A percentile compares a stretch with the other conserved stretches of the same genome.
phyloP scores from a whole-genome alignment of 2,888 invertebrate genomes.

The Timema podura region DNA sequence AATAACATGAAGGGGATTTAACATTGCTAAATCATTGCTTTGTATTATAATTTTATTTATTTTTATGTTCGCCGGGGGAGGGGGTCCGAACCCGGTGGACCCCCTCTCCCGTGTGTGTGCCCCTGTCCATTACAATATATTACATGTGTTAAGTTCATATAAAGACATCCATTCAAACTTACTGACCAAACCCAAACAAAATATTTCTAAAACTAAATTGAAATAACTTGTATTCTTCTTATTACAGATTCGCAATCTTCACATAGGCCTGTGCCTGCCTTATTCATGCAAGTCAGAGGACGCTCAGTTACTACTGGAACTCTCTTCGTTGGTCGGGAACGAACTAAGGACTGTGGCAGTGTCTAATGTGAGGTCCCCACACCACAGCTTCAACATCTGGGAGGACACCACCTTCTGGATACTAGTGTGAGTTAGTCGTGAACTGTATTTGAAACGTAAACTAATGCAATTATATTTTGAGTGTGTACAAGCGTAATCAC shows the following conservation, averaged over 20 bases:
- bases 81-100: no score
- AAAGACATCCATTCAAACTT: no score
- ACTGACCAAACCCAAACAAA: no score
- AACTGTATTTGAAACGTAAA: neutral
- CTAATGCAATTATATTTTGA: neutral
- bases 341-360: slow-evolving; percentile 41
- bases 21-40: no score
- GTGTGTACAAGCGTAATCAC: neutral
- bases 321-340: slow-evolving; percentile 30
- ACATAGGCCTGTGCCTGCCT: slow-evolving; percentile 74
- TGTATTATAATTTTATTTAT: no score
- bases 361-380: slow-evolving; percentile 64
- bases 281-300: slow-evolving; percentile 60
- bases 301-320: slow-evolving; percentile 53
- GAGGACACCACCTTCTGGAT: slow-evolving; percentile 68
- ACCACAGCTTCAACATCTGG: slow-evolving; percentile 59
- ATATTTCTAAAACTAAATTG: no score
- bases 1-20: no score
- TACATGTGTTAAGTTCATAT: no score
- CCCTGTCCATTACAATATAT: no score
- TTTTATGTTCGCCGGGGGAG: no score
- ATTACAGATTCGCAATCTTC: slow-evolving; percentile 61
- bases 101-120: no score
- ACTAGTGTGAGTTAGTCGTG: slow-evolving; percentile 56
- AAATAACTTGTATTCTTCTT: neutral